Evolutionary conservation across 2,797 vertebrate species (phyloP).

Genomic region (Xerus rutilus): DNA sequence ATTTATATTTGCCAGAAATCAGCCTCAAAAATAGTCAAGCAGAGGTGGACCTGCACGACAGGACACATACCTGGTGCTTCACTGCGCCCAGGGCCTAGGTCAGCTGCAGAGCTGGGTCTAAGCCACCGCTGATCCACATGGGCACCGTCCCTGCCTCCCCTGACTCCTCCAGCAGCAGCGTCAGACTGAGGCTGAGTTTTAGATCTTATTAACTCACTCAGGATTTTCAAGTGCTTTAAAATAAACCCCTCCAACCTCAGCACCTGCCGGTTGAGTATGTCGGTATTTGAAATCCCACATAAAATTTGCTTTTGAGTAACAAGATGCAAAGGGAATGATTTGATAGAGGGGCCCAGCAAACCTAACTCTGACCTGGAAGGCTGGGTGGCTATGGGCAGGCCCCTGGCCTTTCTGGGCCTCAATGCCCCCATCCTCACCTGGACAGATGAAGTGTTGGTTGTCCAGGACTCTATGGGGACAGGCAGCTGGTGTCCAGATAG

Average conservation of each 20-base stretch:
- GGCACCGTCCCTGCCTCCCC: no score
- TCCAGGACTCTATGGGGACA: neutral
- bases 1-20: slow-evolving; percentile 6
- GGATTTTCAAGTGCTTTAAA: neutral
- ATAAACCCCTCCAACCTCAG: slow-evolving; percentile 9
- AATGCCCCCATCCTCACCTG: neutral
- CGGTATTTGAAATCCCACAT: neutral
- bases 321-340: neutral
- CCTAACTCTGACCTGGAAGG: neutral
- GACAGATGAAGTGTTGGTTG: neutral
- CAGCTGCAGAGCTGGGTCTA: neutral
- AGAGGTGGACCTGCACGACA: neutral
- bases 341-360: neutral
- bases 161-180: neutral
- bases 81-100: no score
- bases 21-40: neutral
- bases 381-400: neutral
- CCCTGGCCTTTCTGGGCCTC: neutral
- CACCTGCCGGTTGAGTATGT: neutral
- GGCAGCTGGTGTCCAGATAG: neutral
- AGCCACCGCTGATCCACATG: neutral
- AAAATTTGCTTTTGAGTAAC: slow-evolving; percentile 20
- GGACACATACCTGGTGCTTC: no score
- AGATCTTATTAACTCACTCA: neutral
- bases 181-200: neutral